These are phyloP conservation scores for Limonius californicus DNA, from an alignment of 1,140 invertebrate species.

Conservation along the genomic window DNA sequence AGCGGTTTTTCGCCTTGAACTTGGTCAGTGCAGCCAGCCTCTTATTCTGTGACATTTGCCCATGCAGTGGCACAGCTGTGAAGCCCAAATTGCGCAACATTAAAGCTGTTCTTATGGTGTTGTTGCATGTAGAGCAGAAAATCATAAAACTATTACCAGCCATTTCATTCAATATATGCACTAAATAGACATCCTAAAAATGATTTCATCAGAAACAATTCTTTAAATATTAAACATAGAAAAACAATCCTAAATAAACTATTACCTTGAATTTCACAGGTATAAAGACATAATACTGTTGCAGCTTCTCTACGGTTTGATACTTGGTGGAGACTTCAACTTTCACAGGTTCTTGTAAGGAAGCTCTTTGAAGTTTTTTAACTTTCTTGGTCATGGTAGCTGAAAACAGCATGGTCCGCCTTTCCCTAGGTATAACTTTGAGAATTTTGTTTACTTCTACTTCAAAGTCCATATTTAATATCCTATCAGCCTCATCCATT, in stretches of 20 bases:
- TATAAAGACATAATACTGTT: slow-evolving; percentile 95
- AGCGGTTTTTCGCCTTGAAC: slow-evolving; percentile 84
- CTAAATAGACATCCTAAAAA: slow-evolving; percentile 95
- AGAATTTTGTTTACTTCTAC: slow-evolving; percentile 95
- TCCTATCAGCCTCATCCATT: slow-evolving; percentile 95
- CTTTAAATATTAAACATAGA: neutral
- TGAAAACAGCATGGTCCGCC: slow-evolving; percentile 87
- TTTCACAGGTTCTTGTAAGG: slow-evolving; percentile 86
- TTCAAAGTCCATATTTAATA: slow-evolving; percentile 96
- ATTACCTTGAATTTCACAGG: slow-evolving; percentile 89
- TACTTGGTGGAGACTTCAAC: slow-evolving; percentile 97
- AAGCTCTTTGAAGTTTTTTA: slow-evolving; percentile 92
- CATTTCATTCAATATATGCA: slow-evolving; percentile 94
- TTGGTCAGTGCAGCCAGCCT: slow-evolving; percentile 87
- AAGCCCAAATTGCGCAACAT: slow-evolving; percentile 85
- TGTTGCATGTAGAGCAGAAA: slow-evolving; percentile 93
- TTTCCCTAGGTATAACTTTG: slow-evolving; percentile 83
- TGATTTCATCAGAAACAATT: slow-evolving; percentile 38
- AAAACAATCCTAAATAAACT: neutral
- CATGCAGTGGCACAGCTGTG: slow-evolving; percentile 92
- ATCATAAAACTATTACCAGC: slow-evolving; percentile 97
- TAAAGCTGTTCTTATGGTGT: slow-evolving; percentile 83
- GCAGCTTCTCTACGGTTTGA: slow-evolving; percentile 94
- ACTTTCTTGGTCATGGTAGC: slow-evolving; percentile 99
- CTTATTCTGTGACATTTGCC: slow-evolving; percentile 96